Conservation (phyloP, 64 coral and sea anemone genomes). For the Catalaphyllia jardinei region DNA sequence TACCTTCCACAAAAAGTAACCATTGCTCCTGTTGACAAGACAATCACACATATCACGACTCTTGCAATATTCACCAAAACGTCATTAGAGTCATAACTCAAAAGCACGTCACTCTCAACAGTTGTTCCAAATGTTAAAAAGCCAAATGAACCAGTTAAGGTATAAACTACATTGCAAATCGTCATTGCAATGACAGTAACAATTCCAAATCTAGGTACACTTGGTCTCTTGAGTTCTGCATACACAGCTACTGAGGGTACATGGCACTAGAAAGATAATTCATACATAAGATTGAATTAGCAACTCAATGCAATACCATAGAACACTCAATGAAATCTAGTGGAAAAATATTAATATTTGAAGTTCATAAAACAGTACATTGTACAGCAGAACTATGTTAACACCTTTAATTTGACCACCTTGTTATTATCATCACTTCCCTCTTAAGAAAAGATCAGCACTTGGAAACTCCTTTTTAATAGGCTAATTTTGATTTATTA, state of each 20-base stretch:
- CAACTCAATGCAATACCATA: too few relatives aligned
- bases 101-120: slow-evolving; percentile 66
- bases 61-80: slow-evolving; percentile 70
- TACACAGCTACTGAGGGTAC: slow-evolving; percentile 80
- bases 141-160: slow-evolving; percentile 75
- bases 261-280: slow-evolving; percentile 61
- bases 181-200: slow-evolving; percentile 70
- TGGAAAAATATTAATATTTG: too few relatives aligned
- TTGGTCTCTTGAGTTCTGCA: slow-evolving; percentile 74
- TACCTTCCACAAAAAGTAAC: slow-evolving; percentile 85
- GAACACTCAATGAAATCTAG: too few relatives aligned
- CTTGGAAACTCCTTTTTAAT: too few relatives aligned
- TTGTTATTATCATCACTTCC: too few relatives aligned
- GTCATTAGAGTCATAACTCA: slow-evolving; percentile 75
- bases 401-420: too few relatives aligned
- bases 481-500: too few relatives aligned
- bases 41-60: slow-evolving; percentile 51
- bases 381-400: too few relatives aligned
- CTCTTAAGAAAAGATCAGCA: too few relatives aligned
- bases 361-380: too few relatives aligned
- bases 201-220: slow-evolving; percentile 72
- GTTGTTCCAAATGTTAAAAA: slow-evolving; percentile 74
- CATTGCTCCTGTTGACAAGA: slow-evolving; percentile 72
- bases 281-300: too few relatives aligned
- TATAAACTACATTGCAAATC: slow-evolving; percentile 68